Evolutionary conservation across 1,140 invertebrate genomes (phyloP), one percentile per base, ranked within the genome.

Genomic region (Pseudomyrmex pallidus): DNA sequence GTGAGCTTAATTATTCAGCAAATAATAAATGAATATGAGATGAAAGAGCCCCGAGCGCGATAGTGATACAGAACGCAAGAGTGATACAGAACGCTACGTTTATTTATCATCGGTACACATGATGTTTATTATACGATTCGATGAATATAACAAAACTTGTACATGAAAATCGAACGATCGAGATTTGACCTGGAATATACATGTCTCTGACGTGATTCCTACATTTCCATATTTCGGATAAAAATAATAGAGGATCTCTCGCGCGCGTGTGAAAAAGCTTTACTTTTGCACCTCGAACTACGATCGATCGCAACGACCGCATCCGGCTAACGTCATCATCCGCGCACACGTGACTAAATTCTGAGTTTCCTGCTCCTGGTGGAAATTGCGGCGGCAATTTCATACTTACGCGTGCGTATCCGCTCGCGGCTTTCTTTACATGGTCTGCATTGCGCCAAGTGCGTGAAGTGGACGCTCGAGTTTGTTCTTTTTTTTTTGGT

Each of bases 231-330:
- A 35, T 35, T 72, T 70, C 20, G 25, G 62, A 74, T 20, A 70
- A 87, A 87, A 17, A 48, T 70, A 25, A 70, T 25, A 70, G 50
- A 84, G 76, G 70, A 35, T 78, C 61, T 78, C 66, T 35, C 50
- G 54, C 52, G 17, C 22, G 44, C 17, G 17, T 9, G 3, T 17
- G 50, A 12, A 5, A 15, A 52, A 70, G 82, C 61, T 84, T 85
- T 88, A 74, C 61, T 84, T 85, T 88, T 76, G 72, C 83, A 80
- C 54, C 83, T 85, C 80, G 74, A 85, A 72, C 57, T 50, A 50
- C 83, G 83, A 88, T 88, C 87, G 86, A 88, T 88, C 86, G 86
- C 70, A 57, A 62, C 72, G 78, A 88, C 85, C 87, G 85, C 87
- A 88, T 88, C 59, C 74, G 83, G 80, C 77, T 85, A 85, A 85